phyloP scores from a whole-genome alignment of 2,113 vertebrate genomes.

The Lampris incognitus region DNA sequence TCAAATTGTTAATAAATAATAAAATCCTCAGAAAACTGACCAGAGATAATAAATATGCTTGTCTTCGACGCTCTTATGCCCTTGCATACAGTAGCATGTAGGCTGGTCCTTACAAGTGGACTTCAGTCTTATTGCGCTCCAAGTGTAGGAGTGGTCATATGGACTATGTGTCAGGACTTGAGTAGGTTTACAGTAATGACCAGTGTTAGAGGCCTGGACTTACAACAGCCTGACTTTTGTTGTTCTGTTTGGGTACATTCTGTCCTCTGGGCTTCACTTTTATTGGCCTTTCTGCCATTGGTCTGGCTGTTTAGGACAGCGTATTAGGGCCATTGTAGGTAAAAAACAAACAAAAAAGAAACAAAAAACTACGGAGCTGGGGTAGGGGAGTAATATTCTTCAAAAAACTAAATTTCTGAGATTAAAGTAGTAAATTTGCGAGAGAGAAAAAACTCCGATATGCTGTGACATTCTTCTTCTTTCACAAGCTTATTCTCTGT shows the following conservation, averaged over 20 bases:
- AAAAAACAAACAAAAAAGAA: no score
- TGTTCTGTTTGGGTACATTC: conserved; percentile 42
- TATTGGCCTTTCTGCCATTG: conserved; percentile 4
- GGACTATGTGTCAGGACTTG: conserved; percentile 11
- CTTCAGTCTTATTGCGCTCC: not conserved
- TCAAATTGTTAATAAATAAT: no score
- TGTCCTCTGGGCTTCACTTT: conserved; percentile 36
- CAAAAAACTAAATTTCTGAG: no score
- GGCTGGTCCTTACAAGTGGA: not conserved
- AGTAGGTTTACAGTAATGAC: conserved; percentile 48
- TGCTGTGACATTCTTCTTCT: no score
- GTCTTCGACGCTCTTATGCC: not conserved
- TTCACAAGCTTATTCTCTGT: no score
- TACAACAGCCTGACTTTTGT: conserved; percentile 48
- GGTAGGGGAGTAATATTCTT: no score
- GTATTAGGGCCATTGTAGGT: no score
- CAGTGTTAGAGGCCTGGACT: conserved; percentile 15
- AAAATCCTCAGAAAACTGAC: not conserved
- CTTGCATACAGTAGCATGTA: not conserved
- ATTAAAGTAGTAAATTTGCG: no score
- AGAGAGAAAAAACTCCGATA: no score
- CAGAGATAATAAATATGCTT: not conserved
- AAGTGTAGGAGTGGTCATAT: not conserved
- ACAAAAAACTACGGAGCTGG: no score
- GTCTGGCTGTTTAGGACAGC: not conserved